Conservation (phyloP, 2,797 vertebrate genomes). For the Garrulus glandarius region DNA sequence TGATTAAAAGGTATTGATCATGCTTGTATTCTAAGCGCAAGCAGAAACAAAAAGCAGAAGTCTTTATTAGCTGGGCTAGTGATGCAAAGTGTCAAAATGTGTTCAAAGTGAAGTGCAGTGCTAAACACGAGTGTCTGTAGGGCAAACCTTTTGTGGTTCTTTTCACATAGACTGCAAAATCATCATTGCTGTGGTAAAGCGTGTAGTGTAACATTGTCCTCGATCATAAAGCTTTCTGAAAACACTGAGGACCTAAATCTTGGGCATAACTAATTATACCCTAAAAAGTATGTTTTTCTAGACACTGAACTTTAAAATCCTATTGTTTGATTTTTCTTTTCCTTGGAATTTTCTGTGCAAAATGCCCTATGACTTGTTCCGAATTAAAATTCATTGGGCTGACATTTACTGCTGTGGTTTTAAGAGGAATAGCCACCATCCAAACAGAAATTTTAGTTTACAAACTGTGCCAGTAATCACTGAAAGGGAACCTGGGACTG, state of each 20-base stretch:
- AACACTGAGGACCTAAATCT: neutral
- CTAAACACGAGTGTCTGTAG: neutral
- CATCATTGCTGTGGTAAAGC: neutral
- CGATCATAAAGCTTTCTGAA: neutral
- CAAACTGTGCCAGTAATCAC: neutral
- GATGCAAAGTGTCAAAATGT: neutral
- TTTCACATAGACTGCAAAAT: accelerated
- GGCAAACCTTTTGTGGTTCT: neutral
- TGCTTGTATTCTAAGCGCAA: neutral
- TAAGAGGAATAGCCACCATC: neutral
- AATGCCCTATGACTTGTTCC: neutral
- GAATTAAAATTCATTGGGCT: neutral
- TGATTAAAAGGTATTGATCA: neutral
- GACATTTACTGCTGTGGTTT: neutral
- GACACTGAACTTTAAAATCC: neutral
- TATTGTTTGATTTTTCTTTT: neutral
- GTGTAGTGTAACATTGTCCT: neutral
- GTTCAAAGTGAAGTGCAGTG: neutral
- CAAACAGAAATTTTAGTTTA: neutral
- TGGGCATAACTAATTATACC: neutral
- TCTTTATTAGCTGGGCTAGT: neutral
- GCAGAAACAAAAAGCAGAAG: neutral
- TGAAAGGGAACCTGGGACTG: neutral
- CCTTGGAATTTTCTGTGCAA: neutral
- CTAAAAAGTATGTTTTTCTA: neutral